These are phyloP conservation scores for Lerema accius DNA, from an alignment of 1,140 invertebrate species.

Conservation along the genomic window DNA sequence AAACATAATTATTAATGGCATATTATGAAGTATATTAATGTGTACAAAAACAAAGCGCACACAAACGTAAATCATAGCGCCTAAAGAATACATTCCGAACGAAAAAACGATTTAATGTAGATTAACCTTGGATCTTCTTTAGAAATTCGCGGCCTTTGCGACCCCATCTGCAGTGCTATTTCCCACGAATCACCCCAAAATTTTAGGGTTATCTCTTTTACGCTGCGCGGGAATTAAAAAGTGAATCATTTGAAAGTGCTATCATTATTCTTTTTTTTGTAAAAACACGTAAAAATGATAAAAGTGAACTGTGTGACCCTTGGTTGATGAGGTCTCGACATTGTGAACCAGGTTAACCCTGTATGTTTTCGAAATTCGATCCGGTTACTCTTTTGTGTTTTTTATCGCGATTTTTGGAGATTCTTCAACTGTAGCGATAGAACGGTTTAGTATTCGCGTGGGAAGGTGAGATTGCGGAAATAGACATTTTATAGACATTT, in stretches of 20 bases:
- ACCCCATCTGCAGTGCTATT: slow-evolving; percentile 52
- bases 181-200: slow-evolving; percentile 75
- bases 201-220: slow-evolving; percentile 71
- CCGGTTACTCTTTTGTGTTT: slow-evolving; percentile 41
- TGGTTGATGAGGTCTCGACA: slow-evolving; percentile 75
- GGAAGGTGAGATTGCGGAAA: slow-evolving; percentile 38
- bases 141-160: slow-evolving; percentile 45
- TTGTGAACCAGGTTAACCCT: slow-evolving; percentile 68
- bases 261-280: slow-evolving; percentile 58
- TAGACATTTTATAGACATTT: slow-evolving; percentile 5
- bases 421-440: slow-evolving; percentile 3
- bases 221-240: slow-evolving; percentile 53
- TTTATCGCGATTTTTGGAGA: slow-evolving; percentile 37
- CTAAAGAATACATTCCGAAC: slow-evolving; percentile 35
- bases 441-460: slow-evolving; percentile 51
- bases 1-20: too few species aligned
- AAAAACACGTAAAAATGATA: slow-evolving; percentile 53
- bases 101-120: slow-evolving; percentile 57
- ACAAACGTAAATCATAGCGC: slow-evolving; percentile 5
- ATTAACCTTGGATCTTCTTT: slow-evolving; percentile 64
- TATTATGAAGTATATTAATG: too few species aligned
- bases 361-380: slow-evolving; percentile 75
- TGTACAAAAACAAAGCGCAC: too few species aligned
- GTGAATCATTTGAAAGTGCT: slow-evolving; percentile 72
- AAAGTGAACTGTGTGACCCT: slow-evolving; percentile 63